A percentile compares a stretch with the other conserved stretches of the same genome.
These are phyloP conservation scores for Mico argentatus DNA, from an alignment of 2,797 vertebrate genomes.

Conservation along the genomic window DNA sequence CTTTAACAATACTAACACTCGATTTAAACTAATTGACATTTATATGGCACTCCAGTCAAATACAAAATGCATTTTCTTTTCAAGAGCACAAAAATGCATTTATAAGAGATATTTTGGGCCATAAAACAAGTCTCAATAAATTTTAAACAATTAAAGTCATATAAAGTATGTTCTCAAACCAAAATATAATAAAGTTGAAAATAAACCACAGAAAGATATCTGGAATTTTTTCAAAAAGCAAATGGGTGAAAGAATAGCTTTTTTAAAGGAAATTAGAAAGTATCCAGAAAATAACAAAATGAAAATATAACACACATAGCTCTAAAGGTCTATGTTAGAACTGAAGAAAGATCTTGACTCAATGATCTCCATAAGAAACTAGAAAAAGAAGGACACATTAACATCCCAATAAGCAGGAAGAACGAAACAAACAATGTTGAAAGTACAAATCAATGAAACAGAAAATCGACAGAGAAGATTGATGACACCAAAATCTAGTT, in stretches of 20 bases:
- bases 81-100: background rate
- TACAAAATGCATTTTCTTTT: background rate
- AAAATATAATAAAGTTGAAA: background rate
- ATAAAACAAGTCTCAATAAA: background rate
- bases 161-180: background rate
- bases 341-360: background rate
- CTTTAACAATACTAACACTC: background rate
- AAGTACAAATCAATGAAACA: conserved; percentile 22
- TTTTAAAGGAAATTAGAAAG: background rate
- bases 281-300: background rate
- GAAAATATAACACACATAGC: background rate
- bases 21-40: background rate
- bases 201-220: background rate
- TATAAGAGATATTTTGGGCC: background rate
- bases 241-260: background rate
- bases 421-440: background rate
- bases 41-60: background rate
- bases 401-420: background rate
- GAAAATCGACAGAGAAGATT: background rate
- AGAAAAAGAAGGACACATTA: conserved; percentile 14
- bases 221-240: background rate
- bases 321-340: background rate
- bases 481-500: conserved; percentile 16
- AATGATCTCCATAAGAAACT: background rate
- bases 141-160: background rate